A percentile compares a stretch with the other conserved stretches of the same genome.
These are phyloP conservation scores for Holacanthus passer DNA, from an alignment of 2,113 vertebrate genomes.

Conservation along the genomic window DNA sequence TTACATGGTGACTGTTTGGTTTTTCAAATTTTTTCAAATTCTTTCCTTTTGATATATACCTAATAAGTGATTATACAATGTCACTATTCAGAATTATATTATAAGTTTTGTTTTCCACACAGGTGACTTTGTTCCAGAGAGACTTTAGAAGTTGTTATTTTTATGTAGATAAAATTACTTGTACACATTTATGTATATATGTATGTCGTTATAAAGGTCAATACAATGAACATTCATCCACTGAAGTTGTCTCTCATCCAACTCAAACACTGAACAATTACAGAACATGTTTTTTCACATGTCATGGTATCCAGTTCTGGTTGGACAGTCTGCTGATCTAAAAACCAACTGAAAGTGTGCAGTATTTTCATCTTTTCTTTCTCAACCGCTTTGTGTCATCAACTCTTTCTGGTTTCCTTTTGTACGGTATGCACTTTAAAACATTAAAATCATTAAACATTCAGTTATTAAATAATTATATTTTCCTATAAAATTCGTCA, in stretches of 20 bases:
- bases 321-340: neutral
- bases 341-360: neutral
- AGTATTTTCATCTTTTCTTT: neutral
- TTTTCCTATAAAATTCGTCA: neutral
- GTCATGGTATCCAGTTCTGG: neutral
- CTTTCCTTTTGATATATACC: neutral
- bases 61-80: neutral
- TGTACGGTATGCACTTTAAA: constrained; percentile 1
- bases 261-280: neutral
- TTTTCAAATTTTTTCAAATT: neutral
- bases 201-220: neutral
- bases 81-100: neutral
- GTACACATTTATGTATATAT: neutral
- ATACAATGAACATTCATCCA: neutral
- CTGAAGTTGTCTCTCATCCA: neutral
- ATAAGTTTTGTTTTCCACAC: neutral
- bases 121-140: neutral
- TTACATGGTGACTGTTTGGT: neutral
- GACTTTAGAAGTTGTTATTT: neutral
- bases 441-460: neutral
- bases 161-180: neutral
- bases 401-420: neutral
- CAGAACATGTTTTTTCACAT: neutral
- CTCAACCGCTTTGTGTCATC: neutral
- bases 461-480: constrained; percentile 2